A percentile compares a stretch with the other conserved stretches of the same genome.
These are phyloP conservation scores for cattle (Bos taurus) DNA, from an alignment of 2,113 vertebrate species.

Conservation along the genomic window DNA sequence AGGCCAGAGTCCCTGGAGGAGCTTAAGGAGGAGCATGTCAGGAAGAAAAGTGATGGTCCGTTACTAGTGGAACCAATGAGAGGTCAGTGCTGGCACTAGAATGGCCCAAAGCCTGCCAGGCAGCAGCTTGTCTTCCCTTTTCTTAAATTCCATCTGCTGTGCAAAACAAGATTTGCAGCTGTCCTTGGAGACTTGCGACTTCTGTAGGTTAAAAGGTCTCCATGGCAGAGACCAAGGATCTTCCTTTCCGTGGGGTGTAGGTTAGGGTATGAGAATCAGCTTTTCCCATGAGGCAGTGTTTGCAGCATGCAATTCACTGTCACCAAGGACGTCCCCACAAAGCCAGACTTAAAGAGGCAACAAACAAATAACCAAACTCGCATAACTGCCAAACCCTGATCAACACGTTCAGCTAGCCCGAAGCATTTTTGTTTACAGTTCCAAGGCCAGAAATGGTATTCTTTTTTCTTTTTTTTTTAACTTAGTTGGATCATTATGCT, in stretches of 20 bases:
- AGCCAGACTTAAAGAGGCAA: not conserved
- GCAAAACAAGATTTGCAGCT: not conserved
- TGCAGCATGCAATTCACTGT: not conserved
- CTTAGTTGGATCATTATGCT: not conserved
- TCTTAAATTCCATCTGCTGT: not conserved
- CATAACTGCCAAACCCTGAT: not conserved
- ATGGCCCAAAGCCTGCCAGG: not conserved
- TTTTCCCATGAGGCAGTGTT: not conserved
- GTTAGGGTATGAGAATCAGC: not conserved
- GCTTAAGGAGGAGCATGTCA: not conserved
- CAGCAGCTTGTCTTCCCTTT: not conserved
- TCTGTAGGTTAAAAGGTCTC: not conserved
- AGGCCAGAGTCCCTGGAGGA: constrained; percentile 33
- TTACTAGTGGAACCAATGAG: not conserved
- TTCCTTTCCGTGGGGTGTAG: not conserved
- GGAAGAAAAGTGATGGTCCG: not conserved
- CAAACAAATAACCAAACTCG: not conserved
- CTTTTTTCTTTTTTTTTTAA: not conserved
- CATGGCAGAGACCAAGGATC: not conserved
- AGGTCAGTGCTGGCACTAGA: not conserved
- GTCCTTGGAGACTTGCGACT: not conserved
- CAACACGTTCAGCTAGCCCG: not conserved
- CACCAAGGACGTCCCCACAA: not conserved
- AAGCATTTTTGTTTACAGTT: too few species aligned
- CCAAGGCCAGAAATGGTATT: not conserved